A percentile compares a stretch with the other conserved stretches of the same genome.
phyloP scores from a whole-genome alignment of 2,888 invertebrate genomes.

The Spatulosminthurus flaviceps region DNA sequence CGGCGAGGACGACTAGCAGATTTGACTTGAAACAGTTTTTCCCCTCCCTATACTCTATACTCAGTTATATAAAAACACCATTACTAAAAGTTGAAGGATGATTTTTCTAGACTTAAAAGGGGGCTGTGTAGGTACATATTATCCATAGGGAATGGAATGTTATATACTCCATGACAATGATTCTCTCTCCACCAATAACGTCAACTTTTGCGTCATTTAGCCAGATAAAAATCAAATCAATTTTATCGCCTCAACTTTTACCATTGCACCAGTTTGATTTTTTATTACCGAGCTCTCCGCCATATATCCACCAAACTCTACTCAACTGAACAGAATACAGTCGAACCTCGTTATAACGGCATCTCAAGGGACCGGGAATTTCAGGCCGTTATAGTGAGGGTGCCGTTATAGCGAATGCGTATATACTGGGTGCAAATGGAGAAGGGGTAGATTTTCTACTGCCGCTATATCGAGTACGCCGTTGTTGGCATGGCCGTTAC shows the following conservation, averaged over 20 bases:
- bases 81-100: background rate
- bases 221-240: conserved; percentile 25
- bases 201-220: conserved; percentile 10
- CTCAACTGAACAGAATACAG: conserved; percentile 1
- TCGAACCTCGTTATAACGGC: too few relatives aligned
- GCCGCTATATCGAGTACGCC: too few relatives aligned
- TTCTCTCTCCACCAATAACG: conserved; percentile 15
- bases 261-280: conserved; percentile 26
- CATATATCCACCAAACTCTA: background rate
- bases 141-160: conserved; percentile 2
- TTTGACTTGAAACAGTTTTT: conserved; percentile 11
- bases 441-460: too few relatives aligned
- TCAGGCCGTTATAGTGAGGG: too few relatives aligned
- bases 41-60: background rate
- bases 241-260: conserved; percentile 21
- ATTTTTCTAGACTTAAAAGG: background rate
- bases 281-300: background rate
- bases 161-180: conserved; percentile 8
- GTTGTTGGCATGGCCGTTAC: too few relatives aligned
- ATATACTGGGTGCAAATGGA: too few relatives aligned
- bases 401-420: too few relatives aligned
- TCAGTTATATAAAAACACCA: too few relatives aligned
- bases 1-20: background rate
- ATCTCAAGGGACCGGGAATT: too few relatives aligned
- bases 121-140: background rate